Conservation (phyloP, 2,113 vertebrate species). For the Maccullochella peelii region DNA sequence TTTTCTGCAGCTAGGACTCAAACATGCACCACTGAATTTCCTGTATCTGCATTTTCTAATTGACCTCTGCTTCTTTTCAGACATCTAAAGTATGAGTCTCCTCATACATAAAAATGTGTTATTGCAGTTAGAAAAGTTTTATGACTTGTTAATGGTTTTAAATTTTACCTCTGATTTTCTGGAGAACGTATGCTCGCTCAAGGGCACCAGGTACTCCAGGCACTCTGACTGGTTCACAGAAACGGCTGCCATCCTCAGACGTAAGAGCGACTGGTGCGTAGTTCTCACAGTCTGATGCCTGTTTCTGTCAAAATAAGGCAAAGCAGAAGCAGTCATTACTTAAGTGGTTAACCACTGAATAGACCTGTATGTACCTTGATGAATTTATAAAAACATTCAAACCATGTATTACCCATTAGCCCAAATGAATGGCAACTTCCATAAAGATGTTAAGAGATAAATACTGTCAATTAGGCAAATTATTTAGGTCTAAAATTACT, state of each 20-base stretch:
- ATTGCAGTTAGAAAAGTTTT: background rate
- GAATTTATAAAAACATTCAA: background rate
- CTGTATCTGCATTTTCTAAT: background rate
- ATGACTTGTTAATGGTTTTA: background rate
- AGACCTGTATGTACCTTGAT: background rate
- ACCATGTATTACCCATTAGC: too few species aligned
- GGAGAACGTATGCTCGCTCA: constrained; percentile 59
- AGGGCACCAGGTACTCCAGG: constrained; percentile 64
- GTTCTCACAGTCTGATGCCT: constrained; percentile 41
- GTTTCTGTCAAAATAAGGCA: constrained; percentile 45
- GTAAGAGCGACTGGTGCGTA: constrained; percentile 54
- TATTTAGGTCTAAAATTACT: background rate
- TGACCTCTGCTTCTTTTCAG: background rate
- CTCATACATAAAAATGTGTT: background rate
- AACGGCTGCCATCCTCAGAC: constrained; percentile 34
- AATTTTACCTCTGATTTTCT: constrained; percentile 69
- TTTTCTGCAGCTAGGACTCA: background rate
- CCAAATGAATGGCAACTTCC: background rate
- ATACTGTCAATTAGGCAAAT: background rate
- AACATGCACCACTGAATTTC: background rate
- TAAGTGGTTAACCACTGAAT: background rate
- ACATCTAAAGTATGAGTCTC: too few species aligned
- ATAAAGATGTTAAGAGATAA: background rate
- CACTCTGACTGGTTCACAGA: constrained; percentile 73
- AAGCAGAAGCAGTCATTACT: background rate